Percentiles rank a stretch among this genome's conserved stretches.
phyloP scores from a whole-genome alignment of 2,888 invertebrate species.

The Iselma pallidipennis region DNA sequence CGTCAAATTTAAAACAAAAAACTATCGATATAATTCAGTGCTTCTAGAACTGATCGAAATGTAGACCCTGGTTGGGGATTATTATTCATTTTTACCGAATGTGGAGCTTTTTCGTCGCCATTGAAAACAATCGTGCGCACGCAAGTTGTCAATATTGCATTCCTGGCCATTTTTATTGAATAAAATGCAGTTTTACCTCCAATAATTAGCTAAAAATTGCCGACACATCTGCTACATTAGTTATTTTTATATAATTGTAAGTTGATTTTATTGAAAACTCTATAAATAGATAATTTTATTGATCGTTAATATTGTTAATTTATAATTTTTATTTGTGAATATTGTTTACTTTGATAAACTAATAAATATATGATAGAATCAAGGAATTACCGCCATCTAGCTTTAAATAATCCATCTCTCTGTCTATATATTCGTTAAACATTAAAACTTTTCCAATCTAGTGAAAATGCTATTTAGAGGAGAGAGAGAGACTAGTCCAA shows the following conservation, averaged over 20 bases:
- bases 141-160: slow-evolving; percentile 47
- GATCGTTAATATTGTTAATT: not conserved
- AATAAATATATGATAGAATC: too few relatives aligned
- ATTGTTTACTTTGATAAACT: too few relatives aligned
- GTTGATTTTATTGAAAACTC: too few relatives aligned
- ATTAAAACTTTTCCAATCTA: slow-evolving; percentile 47
- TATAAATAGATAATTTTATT: not conserved
- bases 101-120: not conserved
- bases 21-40: too few relatives aligned
- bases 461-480: slow-evolving; percentile 38
- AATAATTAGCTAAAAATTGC: not conserved
- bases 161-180: slow-evolving; percentile 14
- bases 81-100: not conserved
- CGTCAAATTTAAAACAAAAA: slow-evolving; percentile 8
- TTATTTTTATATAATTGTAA: too few relatives aligned
- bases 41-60: too few relatives aligned
- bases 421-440: not conserved
- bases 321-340: too few relatives aligned
- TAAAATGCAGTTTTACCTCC: slow-evolving; percentile 10
- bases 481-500: slow-evolving; percentile 20
- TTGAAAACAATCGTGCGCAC: slow-evolving; percentile 35
- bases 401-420: not conserved
- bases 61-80: too few relatives aligned
- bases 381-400: slow-evolving; percentile 1
- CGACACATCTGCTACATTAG: too few relatives aligned